Evolutionary conservation across 2,113 vertebrate species (phyloP).

Genomic region (Oceanites oceanicus): DNA sequence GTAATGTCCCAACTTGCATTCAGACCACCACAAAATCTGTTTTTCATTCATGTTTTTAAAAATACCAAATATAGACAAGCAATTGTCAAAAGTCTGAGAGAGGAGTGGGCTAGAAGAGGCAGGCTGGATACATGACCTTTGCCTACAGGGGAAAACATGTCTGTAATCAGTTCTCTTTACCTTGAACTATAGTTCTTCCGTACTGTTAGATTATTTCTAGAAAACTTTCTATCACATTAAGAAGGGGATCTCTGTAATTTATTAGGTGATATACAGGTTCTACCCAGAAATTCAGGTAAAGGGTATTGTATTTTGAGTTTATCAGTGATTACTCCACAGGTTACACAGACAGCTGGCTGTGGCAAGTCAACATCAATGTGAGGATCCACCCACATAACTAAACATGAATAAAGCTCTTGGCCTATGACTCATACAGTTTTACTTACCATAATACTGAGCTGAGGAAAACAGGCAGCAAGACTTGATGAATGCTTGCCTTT

Average conservation of each 20-base stretch:
- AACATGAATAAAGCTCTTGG: constrained; percentile 22
- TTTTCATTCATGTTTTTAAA: not conserved
- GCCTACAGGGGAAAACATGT: not conserved
- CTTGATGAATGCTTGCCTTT: constrained; percentile 46
- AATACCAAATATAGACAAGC: not conserved
- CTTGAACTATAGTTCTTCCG: not conserved
- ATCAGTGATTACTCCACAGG: not conserved
- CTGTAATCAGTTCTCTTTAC: not conserved
- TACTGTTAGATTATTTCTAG: not conserved
- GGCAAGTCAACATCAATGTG: not conserved
- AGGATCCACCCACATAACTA: constrained; percentile 37
- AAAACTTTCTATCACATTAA: not conserved
- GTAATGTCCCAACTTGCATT: not conserved
- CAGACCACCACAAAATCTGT: not conserved
- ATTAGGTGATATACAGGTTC: not conserved
- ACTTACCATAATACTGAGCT: constrained; percentile 9
- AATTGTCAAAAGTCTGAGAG: not conserved
- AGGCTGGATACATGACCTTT: not conserved
- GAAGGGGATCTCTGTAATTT: not conserved
- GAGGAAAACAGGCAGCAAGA: constrained; percentile 33
- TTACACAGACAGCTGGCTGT: constrained; percentile 1
- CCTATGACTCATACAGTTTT: constrained; percentile 23
- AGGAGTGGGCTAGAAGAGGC: not conserved
- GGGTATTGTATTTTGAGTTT: not conserved
- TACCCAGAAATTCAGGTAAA: not conserved